Evolutionary conservation across 2,113 vertebrate genomes (phyloP).

Genomic region (Petrocephalus microphthalmus): DNA sequence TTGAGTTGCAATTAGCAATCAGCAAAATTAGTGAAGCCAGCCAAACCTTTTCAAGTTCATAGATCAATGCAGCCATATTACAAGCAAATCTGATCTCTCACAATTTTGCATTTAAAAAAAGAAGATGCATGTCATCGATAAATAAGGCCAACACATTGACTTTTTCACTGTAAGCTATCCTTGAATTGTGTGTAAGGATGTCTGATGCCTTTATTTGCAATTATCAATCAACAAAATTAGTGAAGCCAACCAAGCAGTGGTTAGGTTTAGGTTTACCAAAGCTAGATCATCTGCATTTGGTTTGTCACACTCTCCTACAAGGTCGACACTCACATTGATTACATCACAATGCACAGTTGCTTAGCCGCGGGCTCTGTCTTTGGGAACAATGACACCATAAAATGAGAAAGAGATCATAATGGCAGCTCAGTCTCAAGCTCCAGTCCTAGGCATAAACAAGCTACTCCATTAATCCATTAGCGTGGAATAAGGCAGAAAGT

Average conservation of each 20-base stretch:
- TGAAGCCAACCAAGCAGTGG: neutral
- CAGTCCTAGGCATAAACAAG: neutral
- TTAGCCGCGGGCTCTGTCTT: neutral
- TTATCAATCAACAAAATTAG: neutral
- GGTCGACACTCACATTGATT: too few species aligned
- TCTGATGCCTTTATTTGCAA: neutral
- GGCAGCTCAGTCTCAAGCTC: neutral
- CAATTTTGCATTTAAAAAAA: neutral
- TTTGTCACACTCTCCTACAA: neutral
- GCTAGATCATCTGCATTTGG: neutral
- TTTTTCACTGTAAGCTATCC: neutral
- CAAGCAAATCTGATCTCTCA: neutral
- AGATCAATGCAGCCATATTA: neutral
- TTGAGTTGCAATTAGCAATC: neutral
- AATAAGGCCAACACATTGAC: neutral
- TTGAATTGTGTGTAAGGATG: neutral
- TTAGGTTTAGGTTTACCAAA: neutral
- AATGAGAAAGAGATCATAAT: neutral
- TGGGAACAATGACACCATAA: neutral
- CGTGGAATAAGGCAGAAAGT: neutral
- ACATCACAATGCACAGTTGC: neutral
- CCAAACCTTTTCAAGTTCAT: neutral
- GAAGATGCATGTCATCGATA: neutral
- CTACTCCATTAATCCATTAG: slow-evolving; percentile 1
- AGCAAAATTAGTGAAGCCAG: neutral